phyloP scores from a whole-genome alignment of 1,140 invertebrate species.

The Drosophila triauraria region DNA sequence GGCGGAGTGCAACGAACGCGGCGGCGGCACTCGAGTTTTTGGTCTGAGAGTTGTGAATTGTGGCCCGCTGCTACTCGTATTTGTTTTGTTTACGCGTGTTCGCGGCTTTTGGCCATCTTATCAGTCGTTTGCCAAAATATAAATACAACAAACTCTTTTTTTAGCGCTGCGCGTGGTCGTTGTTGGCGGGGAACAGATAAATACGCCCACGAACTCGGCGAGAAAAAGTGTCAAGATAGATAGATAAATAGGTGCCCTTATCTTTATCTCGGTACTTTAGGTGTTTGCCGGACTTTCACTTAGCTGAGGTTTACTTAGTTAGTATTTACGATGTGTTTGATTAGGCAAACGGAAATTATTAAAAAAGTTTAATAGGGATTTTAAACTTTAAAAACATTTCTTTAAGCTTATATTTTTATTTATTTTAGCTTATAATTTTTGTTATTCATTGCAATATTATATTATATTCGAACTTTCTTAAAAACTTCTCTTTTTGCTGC shows the following conservation, averaged over 20 bases:
- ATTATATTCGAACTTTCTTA: neutral
- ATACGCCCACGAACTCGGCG: conserved; percentile 23
- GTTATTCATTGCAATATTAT: neutral
- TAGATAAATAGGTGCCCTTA: conserved; percentile 14
- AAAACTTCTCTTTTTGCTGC: neutral
- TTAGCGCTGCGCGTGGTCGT: conserved; percentile 30
- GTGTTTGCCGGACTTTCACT: conserved; percentile 25
- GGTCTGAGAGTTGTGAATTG: conserved; percentile 8
- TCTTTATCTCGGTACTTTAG: neutral
- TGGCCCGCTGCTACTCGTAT: conserved; percentile 36
- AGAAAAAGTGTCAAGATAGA: conserved; percentile 22
- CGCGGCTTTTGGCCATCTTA: conserved; percentile 61
- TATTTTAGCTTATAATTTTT: neutral
- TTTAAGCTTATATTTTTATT: neutral
- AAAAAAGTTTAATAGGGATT: neutral
- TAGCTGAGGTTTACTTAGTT: neutral
- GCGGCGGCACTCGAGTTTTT: conserved; percentile 10
- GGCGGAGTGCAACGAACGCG: conserved; percentile 71
- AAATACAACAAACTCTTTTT: conserved; percentile 23
- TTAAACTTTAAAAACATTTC: neutral
- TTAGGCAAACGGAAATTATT: neutral
- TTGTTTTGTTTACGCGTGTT: conserved; percentile 70
- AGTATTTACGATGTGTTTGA: neutral
- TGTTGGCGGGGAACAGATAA: conserved; percentile 9
- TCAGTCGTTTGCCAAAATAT: conserved; percentile 65